These are phyloP conservation scores for Paragorgia papillata DNA, from an alignment of 92 coral and sea anemone genomes.

Conservation along the genomic window DNA sequence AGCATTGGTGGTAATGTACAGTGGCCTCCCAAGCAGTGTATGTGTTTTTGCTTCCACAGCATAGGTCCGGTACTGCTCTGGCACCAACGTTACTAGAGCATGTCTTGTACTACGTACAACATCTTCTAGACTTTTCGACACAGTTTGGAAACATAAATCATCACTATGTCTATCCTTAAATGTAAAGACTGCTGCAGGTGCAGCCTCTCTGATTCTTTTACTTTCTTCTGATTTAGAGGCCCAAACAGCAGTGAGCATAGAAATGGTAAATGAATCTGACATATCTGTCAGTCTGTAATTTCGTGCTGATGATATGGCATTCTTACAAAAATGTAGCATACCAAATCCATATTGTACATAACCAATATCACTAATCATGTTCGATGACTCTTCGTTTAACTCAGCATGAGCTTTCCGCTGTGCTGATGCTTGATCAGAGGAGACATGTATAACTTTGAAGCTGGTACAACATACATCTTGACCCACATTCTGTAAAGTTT, in stretches of 20 bases:
- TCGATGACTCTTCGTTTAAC: slow-evolving; percentile 20
- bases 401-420: slow-evolving; percentile 45
- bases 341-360: slow-evolving; percentile 60
- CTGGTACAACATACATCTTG: slow-evolving; percentile 34
- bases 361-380: neutral
- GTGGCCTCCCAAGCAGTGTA: slow-evolving; percentile 46
- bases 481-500: too few relatives aligned
- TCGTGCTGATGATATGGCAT: slow-evolving; percentile 39
- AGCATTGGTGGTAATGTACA: slow-evolving; percentile 40
- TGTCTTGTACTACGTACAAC: slow-evolving; percentile 7
- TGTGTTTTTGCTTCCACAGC: slow-evolving; percentile 56
- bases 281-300: slow-evolving; percentile 43
- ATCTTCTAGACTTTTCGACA: slow-evolving; percentile 38
- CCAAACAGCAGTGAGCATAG: slow-evolving; percentile 46
- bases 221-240: slow-evolving; percentile 46
- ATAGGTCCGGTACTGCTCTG: slow-evolving; percentile 46
- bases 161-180: slow-evolving; percentile 52
- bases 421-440: slow-evolving; percentile 48
- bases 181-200: slow-evolving; percentile 49
- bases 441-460: slow-evolving; percentile 31
- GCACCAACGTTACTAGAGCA: slow-evolving; percentile 28
- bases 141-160: slow-evolving; percentile 52
- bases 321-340: slow-evolving; percentile 60
- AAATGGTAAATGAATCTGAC: slow-evolving; percentile 23
- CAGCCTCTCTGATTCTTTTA: slow-evolving; percentile 34